Base-by-base conservation (phyloP, 1,140 invertebrate genomes). In the Diuraphis noxia region DNA sequence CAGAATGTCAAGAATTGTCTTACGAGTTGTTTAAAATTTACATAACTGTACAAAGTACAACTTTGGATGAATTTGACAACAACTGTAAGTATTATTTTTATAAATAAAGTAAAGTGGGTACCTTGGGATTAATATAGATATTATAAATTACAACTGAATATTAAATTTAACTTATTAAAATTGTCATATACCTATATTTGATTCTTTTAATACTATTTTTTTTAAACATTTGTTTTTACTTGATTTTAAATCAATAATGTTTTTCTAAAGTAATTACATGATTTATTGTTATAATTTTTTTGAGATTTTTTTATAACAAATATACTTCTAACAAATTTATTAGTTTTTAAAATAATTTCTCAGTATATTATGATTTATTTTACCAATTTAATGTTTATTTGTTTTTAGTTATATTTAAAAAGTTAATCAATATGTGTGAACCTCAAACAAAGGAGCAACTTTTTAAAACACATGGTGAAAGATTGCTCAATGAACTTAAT, bases 11-110 rank as follows among this genome's bases (percentile, higher is more conserved):
- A 82, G 23, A 91, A 91, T 81, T 81, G 52, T 43, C 34, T 49
- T 91, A 91, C 9, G 89, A 91, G 7, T 38, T 91, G 9, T 91
- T 91, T 79, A 91, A 91, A 82, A 82, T 91, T 52, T 91, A 91
- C 23, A 91, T 91, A 3, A 91, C 89, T 30, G 41, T 81, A 49
- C 89, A 91, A 91, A 7, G 77, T 49, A 81, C 77, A 25, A 81
- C 89, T 38, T 82, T 91, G 34, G 89, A 91, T 81, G 0, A 82
- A n/a, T 82, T 91, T 52, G 46, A 91, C 23, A n/a, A 91, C 17
- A 79, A 91, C n/a, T 91, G 89, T 91, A 91, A 46, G 89, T 90
- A 2, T 56, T 91, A 91, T 36, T 82, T 82, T 46, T 46, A 36
- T 46, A n/a, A 34, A 40, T 72, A 30, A 49, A 49, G 21, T 34